Conservation (phyloP, 1,140 invertebrate genomes). For the Scaptomyza hsui region DNA sequence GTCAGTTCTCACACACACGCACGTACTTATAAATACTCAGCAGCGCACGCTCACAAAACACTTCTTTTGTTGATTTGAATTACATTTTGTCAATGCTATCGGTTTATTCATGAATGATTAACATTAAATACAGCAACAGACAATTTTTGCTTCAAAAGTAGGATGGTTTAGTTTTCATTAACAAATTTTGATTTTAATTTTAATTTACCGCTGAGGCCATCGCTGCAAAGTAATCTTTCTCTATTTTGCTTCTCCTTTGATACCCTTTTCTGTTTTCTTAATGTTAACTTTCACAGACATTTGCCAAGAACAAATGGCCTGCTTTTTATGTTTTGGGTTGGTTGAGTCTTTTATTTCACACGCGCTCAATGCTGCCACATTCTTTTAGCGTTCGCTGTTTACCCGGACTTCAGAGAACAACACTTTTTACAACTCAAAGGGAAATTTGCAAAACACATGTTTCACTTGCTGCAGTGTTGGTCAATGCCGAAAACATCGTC, state of each 20-base stretch:
- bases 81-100: slow-evolving; percentile 20
- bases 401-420: slow-evolving; percentile 13
- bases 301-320: not conserved
- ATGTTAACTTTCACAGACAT: slow-evolving; percentile 43
- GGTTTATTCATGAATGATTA: not conserved
- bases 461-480: slow-evolving; percentile 6
- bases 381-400: slow-evolving; percentile 9
- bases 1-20: slow-evolving; percentile 2
- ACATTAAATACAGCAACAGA: not conserved
- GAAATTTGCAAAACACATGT: no score
- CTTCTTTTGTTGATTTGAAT: slow-evolving; percentile 2
- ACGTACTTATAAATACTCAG: slow-evolving; percentile 20
- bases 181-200: not conserved
- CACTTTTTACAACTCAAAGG: not conserved
- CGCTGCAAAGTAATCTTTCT: not conserved
- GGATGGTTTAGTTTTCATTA: no score
- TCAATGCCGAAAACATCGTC: slow-evolving; percentile 15
- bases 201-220: not conserved
- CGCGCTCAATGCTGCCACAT: not conserved
- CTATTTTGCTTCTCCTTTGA: not conserved
- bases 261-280: slow-evolving; percentile 8
- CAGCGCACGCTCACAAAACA: slow-evolving; percentile 27
- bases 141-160: not conserved
- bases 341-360: not conserved
- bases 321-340: slow-evolving; percentile 7